Percentiles rank a stretch among this genome's conserved stretches.
These are phyloP conservation scores for Orthonychiurus folsomi DNA, from an alignment of 2,888 invertebrate species.

Conservation along the genomic window DNA sequence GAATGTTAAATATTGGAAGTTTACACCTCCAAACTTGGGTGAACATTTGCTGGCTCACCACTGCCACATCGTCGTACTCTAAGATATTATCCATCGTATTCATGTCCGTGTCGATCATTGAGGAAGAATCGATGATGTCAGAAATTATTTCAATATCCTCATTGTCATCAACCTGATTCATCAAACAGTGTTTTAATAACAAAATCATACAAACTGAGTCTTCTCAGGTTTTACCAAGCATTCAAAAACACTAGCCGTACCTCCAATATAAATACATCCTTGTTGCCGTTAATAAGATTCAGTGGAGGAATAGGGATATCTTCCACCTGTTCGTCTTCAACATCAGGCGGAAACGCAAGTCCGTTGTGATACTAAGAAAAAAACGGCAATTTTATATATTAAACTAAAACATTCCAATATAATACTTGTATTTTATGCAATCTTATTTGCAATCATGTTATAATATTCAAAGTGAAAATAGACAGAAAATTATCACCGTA, in stretches of 20 bases:
- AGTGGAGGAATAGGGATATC: constrained; percentile 52
- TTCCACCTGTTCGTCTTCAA: constrained; percentile 51
- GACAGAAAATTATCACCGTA: neutral
- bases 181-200: constrained; percentile 18
- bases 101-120: constrained; percentile 67
- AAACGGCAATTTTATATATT: too few relatives aligned
- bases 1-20: constrained; percentile 40
- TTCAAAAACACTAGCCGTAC: too few relatives aligned
- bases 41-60: constrained; percentile 70
- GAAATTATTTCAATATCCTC: constrained; percentile 69
- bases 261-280: constrained; percentile 72
- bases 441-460: too few relatives aligned
- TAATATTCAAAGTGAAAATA: neutral
- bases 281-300: constrained; percentile 63
- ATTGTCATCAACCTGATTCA: constrained; percentile 66
- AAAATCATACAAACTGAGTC: neutral
- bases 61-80: constrained; percentile 58
- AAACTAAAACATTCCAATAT: too few relatives aligned
- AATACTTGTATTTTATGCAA: too few relatives aligned
- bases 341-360: neutral
- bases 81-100: constrained; percentile 69
- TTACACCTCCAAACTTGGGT: constrained; percentile 62
- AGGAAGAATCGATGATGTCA: constrained; percentile 61
- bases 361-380: neutral
- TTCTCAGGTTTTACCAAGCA: too few relatives aligned